Percentiles rank a stretch among this genome's conserved stretches.
phyloP scores from a whole-genome alignment of 1,140 invertebrate genomes.

The Drosophila guanche region DNA sequence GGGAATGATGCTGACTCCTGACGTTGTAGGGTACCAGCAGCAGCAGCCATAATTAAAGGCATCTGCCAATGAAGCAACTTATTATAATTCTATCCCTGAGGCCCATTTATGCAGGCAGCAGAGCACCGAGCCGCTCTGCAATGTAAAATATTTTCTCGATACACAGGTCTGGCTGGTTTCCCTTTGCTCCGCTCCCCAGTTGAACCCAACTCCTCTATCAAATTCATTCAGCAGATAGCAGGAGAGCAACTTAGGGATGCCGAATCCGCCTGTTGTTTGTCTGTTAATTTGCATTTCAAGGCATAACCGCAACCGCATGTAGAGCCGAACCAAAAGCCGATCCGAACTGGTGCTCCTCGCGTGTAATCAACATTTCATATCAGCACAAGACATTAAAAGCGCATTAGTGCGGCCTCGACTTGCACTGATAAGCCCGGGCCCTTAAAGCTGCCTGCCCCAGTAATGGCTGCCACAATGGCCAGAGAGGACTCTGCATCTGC shows the following conservation, averaged over 20 bases:
- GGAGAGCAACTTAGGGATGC: conserved; percentile 15
- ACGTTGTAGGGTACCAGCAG: conserved; percentile 28
- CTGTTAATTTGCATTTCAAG: conserved; percentile 70
- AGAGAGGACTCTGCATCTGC: not conserved
- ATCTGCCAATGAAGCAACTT: conserved; percentile 79
- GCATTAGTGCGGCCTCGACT: conserved; percentile 77
- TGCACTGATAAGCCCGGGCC: conserved; percentile 60
- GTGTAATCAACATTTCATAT: conserved; percentile 82
- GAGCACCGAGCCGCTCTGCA: conserved; percentile 1
- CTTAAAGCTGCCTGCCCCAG: conserved; percentile 50
- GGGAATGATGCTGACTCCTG: not conserved
- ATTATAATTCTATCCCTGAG: conserved; percentile 82
- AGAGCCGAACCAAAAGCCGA: conserved; percentile 4
- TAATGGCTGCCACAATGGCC: conserved; percentile 32
- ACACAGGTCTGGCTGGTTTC: conserved; percentile 42
- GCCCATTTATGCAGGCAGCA: conserved; percentile 69
- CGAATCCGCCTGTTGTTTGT: conserved; percentile 2
- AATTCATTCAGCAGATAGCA: conserved; percentile 60
- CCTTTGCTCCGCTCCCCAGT: not conserved
- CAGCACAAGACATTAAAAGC: conserved; percentile 83
- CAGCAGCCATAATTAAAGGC: conserved; percentile 61
- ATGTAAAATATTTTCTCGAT: conserved; percentile 52
- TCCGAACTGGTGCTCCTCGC: conserved; percentile 4
- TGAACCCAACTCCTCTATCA: not conserved
- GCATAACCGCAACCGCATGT: conserved; percentile 18